Percentiles rank a stretch among this genome's conserved stretches.
These are phyloP conservation scores for Dipodomys stephensi DNA, from an alignment of 2,113 vertebrate species.

Conservation along the genomic window DNA sequence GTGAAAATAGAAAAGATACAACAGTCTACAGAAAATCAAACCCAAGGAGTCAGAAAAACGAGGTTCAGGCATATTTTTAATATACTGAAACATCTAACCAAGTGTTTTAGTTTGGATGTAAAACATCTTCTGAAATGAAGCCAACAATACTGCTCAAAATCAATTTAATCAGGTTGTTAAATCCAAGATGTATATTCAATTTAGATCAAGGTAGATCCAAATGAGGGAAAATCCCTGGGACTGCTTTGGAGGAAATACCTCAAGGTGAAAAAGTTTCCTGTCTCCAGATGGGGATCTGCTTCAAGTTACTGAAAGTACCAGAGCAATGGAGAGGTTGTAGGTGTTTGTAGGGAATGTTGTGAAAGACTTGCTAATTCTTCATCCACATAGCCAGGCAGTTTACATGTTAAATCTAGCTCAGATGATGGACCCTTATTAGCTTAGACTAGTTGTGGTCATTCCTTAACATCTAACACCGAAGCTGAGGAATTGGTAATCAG, in stretches of 20 bases:
- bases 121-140: slow-evolving; percentile 37
- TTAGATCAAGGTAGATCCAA: slow-evolving; percentile 44
- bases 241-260: not conserved
- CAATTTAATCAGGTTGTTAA: slow-evolving; percentile 20
- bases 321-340: not conserved
- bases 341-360: not conserved
- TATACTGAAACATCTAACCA: not conserved
- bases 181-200: slow-evolving; percentile 37
- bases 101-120: slow-evolving; percentile 1
- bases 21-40: slow-evolving; percentile 15
- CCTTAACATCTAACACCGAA: not conserved
- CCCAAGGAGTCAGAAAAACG: not conserved
- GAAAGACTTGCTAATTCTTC: not conserved
- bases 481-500: not conserved
- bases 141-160: slow-evolving; percentile 29
- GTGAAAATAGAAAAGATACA: slow-evolving; percentile 31
- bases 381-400: not conserved
- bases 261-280: not conserved
- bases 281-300: slow-evolving; percentile 1
- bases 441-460: not conserved
- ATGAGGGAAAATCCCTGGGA: slow-evolving; percentile 23
- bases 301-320: not conserved
- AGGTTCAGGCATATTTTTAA: not conserved
- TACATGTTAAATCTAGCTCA: not conserved
- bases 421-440: not conserved